These are phyloP conservation scores for Drosophila colorata DNA, from an alignment of 2,888 invertebrate genomes.

Conservation along the genomic window DNA sequence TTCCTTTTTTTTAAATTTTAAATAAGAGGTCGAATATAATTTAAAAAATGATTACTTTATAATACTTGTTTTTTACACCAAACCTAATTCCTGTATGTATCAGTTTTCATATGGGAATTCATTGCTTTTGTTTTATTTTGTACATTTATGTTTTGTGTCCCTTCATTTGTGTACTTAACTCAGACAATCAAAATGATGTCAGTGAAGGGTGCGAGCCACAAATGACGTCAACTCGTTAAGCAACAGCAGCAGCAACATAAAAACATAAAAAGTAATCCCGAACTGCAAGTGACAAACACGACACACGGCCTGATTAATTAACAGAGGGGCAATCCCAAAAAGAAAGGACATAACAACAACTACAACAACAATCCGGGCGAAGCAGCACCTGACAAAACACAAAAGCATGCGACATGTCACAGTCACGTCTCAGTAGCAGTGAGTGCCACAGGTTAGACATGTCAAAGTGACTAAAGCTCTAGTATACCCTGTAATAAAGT, in stretches of 20 bases:
- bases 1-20: too few relatives aligned
- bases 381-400: slow-evolving; percentile 36
- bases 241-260: slow-evolving; percentile 18
- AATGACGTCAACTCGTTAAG: slow-evolving; percentile 53
- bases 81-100: neutral
- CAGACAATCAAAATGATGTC: slow-evolving; percentile 46
- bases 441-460: neutral
- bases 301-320: slow-evolving; percentile 71
- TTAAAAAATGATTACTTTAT: too few relatives aligned
- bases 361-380: slow-evolving; percentile 5
- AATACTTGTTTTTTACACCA: too few relatives aligned
- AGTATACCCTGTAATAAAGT: slow-evolving; percentile 25
- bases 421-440: slow-evolving; percentile 2
- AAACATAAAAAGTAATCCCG: slow-evolving; percentile 48
- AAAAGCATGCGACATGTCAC: slow-evolving; percentile 34
- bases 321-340: slow-evolving; percentile 47
- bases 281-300: slow-evolving; percentile 58
- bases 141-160: neutral
- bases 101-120: neutral
- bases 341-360: neutral
- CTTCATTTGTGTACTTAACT: slow-evolving; percentile 18
- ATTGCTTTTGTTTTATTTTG: neutral
- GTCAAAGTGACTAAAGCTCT: slow-evolving; percentile 15
- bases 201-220: slow-evolving; percentile 37
- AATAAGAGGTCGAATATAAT: too few relatives aligned